Base-by-base conservation (phyloP, 2,113 vertebrate species). In the Lonchura striata region DNA sequence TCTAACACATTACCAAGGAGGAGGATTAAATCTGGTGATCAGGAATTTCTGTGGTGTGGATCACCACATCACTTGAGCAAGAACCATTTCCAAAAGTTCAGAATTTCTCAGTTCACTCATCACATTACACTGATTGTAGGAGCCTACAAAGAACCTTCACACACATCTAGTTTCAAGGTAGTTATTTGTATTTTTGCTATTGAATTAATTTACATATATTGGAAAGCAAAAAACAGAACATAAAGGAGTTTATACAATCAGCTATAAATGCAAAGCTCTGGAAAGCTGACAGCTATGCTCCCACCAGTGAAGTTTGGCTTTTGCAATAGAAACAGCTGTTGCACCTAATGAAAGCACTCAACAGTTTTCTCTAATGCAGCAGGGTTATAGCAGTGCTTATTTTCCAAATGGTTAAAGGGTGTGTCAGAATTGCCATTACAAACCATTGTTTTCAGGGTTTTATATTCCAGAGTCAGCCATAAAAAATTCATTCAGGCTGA, bases 311-410 rank as follows among this genome's bases (percentile, higher is more conserved):
- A 95, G 95, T 98, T 94, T 97, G 94, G 97, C 95, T 96, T 96
- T 94, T 96, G 93, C 95, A 96, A 95, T 52, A 96, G 97, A 98
- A 98, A 97, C 97, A 98, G 98, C 97, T 97, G 98, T 97, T 97
- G 94, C 78, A 96, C 95, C 97, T 98, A 97, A 98, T 97, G 95
- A 97, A 98, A 96, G 90, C 96, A 97, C 95, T 97, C 94, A 91
- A 88, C 65, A 54, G 82, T 95, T 97, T 94, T 82, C 96, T 98
- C 83, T 79, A 94, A 96, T 96, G 96, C 95, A 95, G 95, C 90
- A 94, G 96, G 97, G 97, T 97, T 95, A 97, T 75, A 95, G 96
- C 96, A 46, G 49, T n/a, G 90, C 82, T 82, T 97, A 20, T 96
- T 93, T 96, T 96, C 92, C 93, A 94, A 90, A 81, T 56, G 91